Evolutionary conservation across 2,888 invertebrate genomes (phyloP), one percentile per base, ranked within the genome.

Genomic region (Lasioglossum leucozonium): DNA sequence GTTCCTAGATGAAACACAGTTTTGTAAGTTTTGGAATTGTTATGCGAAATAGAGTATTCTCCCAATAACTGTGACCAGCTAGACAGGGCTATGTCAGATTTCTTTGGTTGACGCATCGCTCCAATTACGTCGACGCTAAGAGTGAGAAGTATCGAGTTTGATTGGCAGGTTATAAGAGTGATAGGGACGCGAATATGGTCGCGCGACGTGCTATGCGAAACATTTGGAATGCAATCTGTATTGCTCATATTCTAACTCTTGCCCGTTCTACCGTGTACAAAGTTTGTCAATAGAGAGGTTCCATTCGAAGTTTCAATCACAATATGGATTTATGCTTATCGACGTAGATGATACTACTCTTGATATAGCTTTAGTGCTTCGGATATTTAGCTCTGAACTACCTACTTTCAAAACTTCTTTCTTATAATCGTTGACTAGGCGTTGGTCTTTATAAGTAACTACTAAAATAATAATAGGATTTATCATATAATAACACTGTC

Each of bases 61-160:
- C 55, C 10, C 62, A 8, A 62, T 62, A 30, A 62, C 62, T 30
- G 62, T 62, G 62, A 18, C 16, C 30, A 30, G 18, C 30, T 30
- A 16, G 30, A 30, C 2, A 18, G 30, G 62, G 62, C 6, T 5
- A 62, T 62, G 62, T 62, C 62, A 37, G 37, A 67, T 37, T 67
- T 67, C 18, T 67, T 37, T 69, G 37, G 40, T 40, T 69, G 69
- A 37, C 37, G 69, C 37, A n/a, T 40, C 69, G 69, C 13, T 69
- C 40, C 40, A 40, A 40, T 69, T 40, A 69, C 69, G 40, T 69
- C 40, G 40, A n/a, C 40, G 8, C 69, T 69, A n/a, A 40, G n/a
- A 69, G 69, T 40, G 69, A 37, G 69, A 69, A 69, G 69, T 40
- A 69, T n/a, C 13, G 69, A 69, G 67, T 13, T 22, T 37, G 69